A percentile compares a stretch with the other conserved stretches of the same genome.
Conservation (phyloP, 2,113 vertebrate species). For the Propithecus coquereli region DNA sequence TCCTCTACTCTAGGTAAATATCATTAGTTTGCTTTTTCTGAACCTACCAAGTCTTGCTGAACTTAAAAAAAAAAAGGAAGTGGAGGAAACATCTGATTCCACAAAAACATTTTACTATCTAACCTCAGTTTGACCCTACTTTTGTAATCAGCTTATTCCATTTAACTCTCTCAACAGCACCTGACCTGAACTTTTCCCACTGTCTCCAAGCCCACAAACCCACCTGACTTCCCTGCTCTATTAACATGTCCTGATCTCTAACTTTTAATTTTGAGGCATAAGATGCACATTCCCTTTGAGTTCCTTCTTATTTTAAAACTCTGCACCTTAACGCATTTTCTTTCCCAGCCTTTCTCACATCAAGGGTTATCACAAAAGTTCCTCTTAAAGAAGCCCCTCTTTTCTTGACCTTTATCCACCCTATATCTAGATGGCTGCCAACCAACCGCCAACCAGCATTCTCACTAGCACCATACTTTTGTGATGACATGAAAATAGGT, state of each 20-base stretch:
- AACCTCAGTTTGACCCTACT: background rate
- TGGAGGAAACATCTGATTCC: background rate
- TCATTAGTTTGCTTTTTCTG: background rate
- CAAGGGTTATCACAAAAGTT: background rate
- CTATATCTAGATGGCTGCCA: background rate
- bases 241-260: background rate
- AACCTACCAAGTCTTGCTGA: background rate
- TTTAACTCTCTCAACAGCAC: background rate
- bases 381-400: background rate
- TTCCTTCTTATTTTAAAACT: background rate
- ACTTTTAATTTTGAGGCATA: background rate
- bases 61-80: background rate
- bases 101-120: background rate
- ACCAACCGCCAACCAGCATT: background rate
- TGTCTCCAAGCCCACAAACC: background rate
- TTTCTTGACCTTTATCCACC: background rate
- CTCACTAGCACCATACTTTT: background rate
- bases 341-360: background rate
- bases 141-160: background rate
- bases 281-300: background rate
- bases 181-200: background rate
- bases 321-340: background rate
- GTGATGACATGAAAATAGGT: background rate
- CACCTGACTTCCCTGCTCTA: background rate
- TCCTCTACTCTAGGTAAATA: background rate